Evolutionary conservation across 2,113 vertebrate species (phyloP).

Genomic region (Acrocephalus arundinaceus): DNA sequence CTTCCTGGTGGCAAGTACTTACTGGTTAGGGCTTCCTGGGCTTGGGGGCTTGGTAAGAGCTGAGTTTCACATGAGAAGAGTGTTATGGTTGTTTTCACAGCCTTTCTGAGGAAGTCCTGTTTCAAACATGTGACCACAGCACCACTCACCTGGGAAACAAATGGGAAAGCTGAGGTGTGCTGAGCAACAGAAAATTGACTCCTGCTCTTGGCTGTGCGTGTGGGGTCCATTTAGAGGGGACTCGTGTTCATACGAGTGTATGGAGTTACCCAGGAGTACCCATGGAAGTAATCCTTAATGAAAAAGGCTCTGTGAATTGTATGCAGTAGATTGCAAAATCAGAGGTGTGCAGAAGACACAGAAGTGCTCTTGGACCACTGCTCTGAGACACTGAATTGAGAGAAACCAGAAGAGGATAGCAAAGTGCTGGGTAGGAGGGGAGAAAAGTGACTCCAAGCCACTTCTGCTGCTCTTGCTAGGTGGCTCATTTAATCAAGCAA

Average conservation of each 20-base stretch:
- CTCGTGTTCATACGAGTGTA: not conserved
- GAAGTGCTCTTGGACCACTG: not conserved
- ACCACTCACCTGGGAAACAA: not conserved
- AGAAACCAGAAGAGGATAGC: not conserved
- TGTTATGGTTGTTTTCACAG: not conserved
- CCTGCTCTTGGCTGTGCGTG: not conserved
- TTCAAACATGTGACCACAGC: not conserved
- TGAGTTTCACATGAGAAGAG: not conserved
- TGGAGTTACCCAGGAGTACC: not conserved
- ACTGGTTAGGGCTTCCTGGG: not conserved
- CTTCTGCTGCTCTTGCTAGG: not conserved
- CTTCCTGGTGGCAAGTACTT: not conserved
- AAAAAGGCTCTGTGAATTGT: not conserved
- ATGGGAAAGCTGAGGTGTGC: not conserved
- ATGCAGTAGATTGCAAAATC: not conserved
- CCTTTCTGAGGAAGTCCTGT: not conserved
- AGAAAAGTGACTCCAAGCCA: not conserved
- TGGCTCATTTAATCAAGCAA: not conserved
- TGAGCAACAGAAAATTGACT: not conserved
- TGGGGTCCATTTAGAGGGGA: not conserved
- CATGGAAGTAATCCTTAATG: not conserved
- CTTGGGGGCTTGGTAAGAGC: not conserved
- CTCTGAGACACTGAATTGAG: not conserved
- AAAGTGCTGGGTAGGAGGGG: not conserved
- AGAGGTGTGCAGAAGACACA: not conserved